These are phyloP conservation scores for Heliconius eleuchia DNA, from an alignment of 1,140 invertebrate species.

Conservation along the genomic window DNA sequence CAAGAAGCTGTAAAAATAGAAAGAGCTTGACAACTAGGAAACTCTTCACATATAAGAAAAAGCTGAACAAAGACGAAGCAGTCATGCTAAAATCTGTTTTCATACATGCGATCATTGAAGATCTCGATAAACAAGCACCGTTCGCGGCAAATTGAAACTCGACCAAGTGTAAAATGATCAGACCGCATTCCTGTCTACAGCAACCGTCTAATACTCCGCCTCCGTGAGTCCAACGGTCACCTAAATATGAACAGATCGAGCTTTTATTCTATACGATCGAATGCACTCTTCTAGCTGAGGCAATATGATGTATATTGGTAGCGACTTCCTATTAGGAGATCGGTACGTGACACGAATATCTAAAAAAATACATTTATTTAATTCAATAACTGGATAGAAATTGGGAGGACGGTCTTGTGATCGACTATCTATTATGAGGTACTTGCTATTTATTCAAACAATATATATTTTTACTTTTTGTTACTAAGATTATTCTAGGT, in stretches of 20 bases:
- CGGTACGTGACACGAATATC: background rate
- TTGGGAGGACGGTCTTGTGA: background rate
- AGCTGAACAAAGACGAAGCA: background rate
- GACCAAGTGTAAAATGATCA: conserved; percentile 76
- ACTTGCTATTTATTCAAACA: no score
- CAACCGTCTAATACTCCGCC: conserved; percentile 57
- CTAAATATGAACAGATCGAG: conserved; percentile 15
- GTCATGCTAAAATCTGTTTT: conserved; percentile 24
- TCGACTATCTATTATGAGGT: no score
- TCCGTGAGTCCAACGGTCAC: conserved; percentile 57
- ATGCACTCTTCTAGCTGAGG: conserved; percentile 4
- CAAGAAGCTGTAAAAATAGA: background rate
- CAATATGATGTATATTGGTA: background rate
- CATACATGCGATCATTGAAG: conserved; percentile 22
- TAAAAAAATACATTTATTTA: background rate
- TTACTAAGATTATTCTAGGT: background rate
- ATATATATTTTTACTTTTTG: background rate
- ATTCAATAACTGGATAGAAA: background rate
- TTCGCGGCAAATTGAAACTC: conserved; percentile 73
- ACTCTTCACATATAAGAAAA: background rate
- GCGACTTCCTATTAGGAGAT: background rate
- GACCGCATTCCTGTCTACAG: conserved; percentile 62
- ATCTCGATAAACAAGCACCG: conserved; percentile 59
- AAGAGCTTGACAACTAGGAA: background rate
- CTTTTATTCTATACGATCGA: conserved; percentile 30